Evolutionary conservation across 2,113 vertebrate genomes (phyloP).

Genomic region (Elachura formosa): DNA sequence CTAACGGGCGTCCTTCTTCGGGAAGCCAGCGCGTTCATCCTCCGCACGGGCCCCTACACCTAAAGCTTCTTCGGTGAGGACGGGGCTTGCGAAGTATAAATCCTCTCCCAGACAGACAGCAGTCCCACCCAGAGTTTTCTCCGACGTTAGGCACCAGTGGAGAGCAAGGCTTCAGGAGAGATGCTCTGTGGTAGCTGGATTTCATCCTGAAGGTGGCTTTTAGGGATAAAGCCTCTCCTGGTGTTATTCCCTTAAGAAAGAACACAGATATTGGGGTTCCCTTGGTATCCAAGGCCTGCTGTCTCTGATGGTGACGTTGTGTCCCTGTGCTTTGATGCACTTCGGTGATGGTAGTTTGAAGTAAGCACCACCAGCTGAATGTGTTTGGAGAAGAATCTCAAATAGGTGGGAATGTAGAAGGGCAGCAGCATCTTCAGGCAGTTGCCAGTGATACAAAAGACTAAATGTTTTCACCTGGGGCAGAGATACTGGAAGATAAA

Average conservation of each 20-base stretch:
- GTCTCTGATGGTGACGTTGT: neutral
- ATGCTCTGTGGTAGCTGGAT: neutral
- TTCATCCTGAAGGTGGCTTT: neutral
- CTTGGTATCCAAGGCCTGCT: neutral
- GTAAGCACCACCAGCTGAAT: neutral
- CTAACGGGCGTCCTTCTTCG: neutral
- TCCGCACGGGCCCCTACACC: rapidly evolving
- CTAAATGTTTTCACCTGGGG: neutral
- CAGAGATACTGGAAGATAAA: neutral
- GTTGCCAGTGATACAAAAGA: neutral
- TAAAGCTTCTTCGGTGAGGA: neutral
- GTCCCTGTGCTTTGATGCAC: neutral
- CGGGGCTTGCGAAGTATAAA: neutral
- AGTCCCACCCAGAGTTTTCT: neutral
- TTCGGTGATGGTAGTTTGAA: neutral
- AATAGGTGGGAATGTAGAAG: neutral
- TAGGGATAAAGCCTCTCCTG: neutral
- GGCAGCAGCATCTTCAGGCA: neutral
- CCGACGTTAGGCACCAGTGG: neutral
- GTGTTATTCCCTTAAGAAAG: neutral
- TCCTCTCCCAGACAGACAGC: too few relatives aligned
- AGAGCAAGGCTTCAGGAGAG: neutral
- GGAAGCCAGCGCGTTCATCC: too few relatives aligned
- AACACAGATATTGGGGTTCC: neutral
- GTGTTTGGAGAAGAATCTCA: neutral